These are phyloP conservation scores for Drosophila baimaii DNA, from an alignment of 1,140 invertebrate species.

Conservation along the genomic window DNA sequence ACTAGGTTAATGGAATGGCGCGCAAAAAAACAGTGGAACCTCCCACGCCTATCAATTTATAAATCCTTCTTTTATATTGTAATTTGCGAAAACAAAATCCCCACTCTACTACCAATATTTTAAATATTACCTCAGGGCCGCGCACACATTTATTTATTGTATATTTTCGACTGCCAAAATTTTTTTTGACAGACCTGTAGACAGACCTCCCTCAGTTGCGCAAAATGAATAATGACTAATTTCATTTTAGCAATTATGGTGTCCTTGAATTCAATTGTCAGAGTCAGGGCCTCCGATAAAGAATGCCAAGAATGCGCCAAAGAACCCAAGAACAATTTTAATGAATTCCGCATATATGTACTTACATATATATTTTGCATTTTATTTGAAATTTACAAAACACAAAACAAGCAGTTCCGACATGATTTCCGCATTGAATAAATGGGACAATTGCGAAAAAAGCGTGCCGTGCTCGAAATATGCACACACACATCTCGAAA, in stretches of 20 bases:
- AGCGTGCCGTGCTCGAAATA: constrained; percentile 2
- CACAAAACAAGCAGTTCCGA: constrained; percentile 6
- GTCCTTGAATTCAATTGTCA: constrained; percentile 78
- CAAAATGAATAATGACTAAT: constrained; percentile 62
- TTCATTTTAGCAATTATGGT: constrained; percentile 67
- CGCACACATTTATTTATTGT: constrained; percentile 1
- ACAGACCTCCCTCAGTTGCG: constrained; percentile 50
- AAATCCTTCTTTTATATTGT: constrained; percentile 1
- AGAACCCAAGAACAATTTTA: constrained; percentile 25
- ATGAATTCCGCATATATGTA: no score
- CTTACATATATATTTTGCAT: constrained; percentile 16
- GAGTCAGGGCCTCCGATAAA: constrained; percentile 65
- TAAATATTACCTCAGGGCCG: constrained; percentile 13
- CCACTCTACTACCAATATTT: not conserved
- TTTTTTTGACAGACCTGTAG: constrained; percentile 44
- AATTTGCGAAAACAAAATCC: not conserved
- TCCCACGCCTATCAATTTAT: not conserved
- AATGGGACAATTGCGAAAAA: constrained; percentile 33
- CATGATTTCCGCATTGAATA: constrained; percentile 32
- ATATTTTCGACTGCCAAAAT: constrained; percentile 35
- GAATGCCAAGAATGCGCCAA: constrained; percentile 47
- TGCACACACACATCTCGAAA: constrained; percentile 6
- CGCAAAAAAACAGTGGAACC: not conserved
- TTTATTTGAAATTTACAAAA: not conserved
- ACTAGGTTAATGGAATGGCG: constrained; percentile 65